Conservation (phyloP, 1,140 invertebrate genomes). For the Rhizoglyphus robini region DNA sequence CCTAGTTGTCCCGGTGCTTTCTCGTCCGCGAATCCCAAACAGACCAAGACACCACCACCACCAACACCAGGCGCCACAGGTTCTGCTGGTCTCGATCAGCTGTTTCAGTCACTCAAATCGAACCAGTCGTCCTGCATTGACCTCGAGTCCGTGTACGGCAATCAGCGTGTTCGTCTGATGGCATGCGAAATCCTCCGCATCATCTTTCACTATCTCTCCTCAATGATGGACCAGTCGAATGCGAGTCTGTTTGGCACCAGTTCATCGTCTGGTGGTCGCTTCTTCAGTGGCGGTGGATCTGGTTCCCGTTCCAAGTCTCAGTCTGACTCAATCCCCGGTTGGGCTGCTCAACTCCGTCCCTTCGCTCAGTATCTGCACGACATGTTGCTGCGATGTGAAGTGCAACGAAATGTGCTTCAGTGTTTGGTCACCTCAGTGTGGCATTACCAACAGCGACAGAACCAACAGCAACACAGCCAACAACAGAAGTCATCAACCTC, state of each 20-base stretch:
- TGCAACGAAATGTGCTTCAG: slow-evolving; percentile 75
- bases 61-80: not conserved
- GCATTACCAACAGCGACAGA: slow-evolving; percentile 37
- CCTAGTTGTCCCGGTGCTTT: slow-evolving; percentile 47
- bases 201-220: slow-evolving; percentile 22
- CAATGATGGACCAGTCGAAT: not conserved
- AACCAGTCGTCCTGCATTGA: slow-evolving; percentile 39
- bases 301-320: not conserved
- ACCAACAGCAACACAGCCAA: not conserved
- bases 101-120: not conserved
- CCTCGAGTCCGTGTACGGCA: slow-evolving; percentile 56
- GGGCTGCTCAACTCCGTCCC: slow-evolving; percentile 32
- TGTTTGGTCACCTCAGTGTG: slow-evolving; percentile 64
- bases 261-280: not conserved
- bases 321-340: slow-evolving; percentile 4
- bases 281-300: not conserved
- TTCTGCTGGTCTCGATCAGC: not conserved
- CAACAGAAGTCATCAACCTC: no score
- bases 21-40: not conserved
- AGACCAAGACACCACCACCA: not conserved
- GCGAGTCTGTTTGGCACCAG: no score
- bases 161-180: slow-evolving; percentile 55
- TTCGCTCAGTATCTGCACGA: slow-evolving; percentile 69
- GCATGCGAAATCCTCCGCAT: slow-evolving; percentile 33
- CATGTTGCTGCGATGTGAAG: slow-evolving; percentile 61